Conservation (phyloP, 2,113 vertebrate genomes). For the Aplodontia rufa region DNA sequence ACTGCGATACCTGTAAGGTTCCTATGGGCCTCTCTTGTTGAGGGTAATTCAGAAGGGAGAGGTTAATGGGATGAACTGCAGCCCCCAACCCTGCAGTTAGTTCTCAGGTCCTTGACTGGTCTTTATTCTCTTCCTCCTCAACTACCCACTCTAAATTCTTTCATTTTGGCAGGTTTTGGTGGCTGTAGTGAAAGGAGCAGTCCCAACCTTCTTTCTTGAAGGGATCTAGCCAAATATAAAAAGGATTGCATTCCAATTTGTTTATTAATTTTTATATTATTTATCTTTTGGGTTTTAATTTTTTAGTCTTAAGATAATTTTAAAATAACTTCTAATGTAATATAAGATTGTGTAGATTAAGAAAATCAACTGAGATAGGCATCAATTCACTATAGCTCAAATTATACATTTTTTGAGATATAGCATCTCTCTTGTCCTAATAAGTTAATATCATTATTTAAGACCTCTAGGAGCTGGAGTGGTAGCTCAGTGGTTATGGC, state of each 20-base stretch:
- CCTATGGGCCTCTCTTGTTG: background rate
- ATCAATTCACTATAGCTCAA: background rate
- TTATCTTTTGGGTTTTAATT: background rate
- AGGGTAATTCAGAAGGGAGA: background rate
- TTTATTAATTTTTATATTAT: slow-evolving; percentile 9
- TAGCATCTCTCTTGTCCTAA: background rate
- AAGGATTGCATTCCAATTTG: slow-evolving; percentile 17
- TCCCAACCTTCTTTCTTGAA: background rate
- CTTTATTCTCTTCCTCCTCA: background rate
- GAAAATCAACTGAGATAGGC: slow-evolving; percentile 16
- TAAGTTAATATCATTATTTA: background rate
- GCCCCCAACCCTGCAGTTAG: background rate
- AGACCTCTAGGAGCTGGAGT: background rate
- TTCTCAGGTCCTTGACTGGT: background rate
- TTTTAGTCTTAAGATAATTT: slow-evolving; percentile 18
- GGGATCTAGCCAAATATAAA: background rate
- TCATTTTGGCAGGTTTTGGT: background rate
- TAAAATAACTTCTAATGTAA: slow-evolving; percentile 26
- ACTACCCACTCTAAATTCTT: background rate
- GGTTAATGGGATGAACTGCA: background rate
- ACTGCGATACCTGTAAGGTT: background rate
- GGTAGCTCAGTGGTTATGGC: too few relatives aligned
- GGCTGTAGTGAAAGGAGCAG: background rate
- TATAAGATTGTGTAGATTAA: background rate
- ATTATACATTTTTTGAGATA: background rate